Percentiles rank a stretch among this genome's conserved stretches.
Evolutionary conservation across 2,113 vertebrate species (phyloP).

Genomic region (Scolopax mira): DNA sequence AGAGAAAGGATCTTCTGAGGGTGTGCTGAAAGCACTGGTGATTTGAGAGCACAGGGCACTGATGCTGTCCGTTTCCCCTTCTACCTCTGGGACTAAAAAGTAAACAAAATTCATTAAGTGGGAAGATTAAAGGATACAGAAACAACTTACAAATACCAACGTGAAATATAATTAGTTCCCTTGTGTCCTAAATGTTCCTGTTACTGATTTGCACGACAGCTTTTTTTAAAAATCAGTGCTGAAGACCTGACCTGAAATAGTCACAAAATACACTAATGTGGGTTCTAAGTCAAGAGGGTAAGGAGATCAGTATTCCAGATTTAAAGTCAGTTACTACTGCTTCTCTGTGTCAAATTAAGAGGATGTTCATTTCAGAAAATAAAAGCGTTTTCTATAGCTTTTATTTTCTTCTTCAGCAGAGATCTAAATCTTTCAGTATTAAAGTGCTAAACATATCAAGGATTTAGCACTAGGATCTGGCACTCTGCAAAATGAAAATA

Average conservation of each 20-base stretch:
- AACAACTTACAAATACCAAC: background rate
- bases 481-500: conserved; percentile 20
- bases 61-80: conserved; percentile 95
- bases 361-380: background rate
- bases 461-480: background rate
- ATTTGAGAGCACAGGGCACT: conserved; percentile 97
- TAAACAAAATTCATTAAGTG: conserved; percentile 4
- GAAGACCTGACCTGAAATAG: background rate
- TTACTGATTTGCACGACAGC: background rate
- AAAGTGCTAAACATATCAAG: background rate
- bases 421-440: background rate
- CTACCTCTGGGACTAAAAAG: conserved; percentile 87
- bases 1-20: conserved; percentile 92
- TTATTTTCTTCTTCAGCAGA: too few species aligned
- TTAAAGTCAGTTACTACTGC: background rate
- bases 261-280: too few species aligned
- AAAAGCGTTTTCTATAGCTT: background rate
- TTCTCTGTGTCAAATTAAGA: background rate
- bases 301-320: background rate
- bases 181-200: background rate
- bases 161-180: background rate
- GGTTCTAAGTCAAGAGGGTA: background rate
- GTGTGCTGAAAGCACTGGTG: conserved; percentile 90
- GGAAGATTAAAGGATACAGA: conserved; percentile 4
- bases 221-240: background rate